Evolutionary conservation across 2,888 invertebrate species (phyloP).

Genomic region (Noctuana brunneofusca): DNA sequence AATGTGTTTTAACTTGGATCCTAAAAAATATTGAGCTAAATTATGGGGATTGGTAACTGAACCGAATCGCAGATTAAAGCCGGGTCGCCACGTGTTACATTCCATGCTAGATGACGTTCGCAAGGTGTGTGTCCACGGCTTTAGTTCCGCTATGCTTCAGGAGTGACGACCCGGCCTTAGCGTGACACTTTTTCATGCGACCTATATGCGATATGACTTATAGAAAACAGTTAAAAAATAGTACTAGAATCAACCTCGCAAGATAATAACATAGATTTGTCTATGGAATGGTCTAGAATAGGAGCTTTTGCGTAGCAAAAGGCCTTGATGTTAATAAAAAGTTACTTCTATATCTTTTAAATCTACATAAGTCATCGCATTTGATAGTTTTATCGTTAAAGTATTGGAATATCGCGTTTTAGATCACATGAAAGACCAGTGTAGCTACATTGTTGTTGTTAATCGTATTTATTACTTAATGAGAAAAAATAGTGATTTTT

Average conservation of each 20-base stretch:
- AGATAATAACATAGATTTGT: background rate
- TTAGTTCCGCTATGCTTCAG: slow-evolving; percentile 37
- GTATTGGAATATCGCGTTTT: slow-evolving; percentile 18
- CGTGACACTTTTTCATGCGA: slow-evolving; percentile 39
- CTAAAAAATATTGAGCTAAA: background rate
- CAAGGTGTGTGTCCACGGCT: slow-evolving; percentile 34
- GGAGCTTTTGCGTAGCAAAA: slow-evolving; percentile 16
- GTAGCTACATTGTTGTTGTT: slow-evolving; percentile 58
- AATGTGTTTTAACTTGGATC: background rate
- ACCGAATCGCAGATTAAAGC: slow-evolving; percentile 39
- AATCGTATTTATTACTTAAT: slow-evolving; percentile 77
- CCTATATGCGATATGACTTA: slow-evolving; percentile 20
- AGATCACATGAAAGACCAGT: slow-evolving; percentile 23
- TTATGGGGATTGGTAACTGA: slow-evolving; percentile 28
- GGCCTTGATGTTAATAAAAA: too few relatives aligned
- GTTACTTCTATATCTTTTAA: background rate
- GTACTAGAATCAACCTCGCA: background rate
- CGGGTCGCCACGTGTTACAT: slow-evolving; percentile 53
- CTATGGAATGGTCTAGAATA: slow-evolving; percentile 6
- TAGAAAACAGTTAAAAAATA: background rate
- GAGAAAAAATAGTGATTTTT: slow-evolving; percentile 65
- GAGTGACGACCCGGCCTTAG: slow-evolving; percentile 39
- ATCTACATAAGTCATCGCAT: background rate
- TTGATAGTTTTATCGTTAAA: slow-evolving; percentile 11
- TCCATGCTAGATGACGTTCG: slow-evolving; percentile 48